Conservation (phyloP, 1,140 invertebrate genomes). For the Neomicropteryx cornuta region DNA sequence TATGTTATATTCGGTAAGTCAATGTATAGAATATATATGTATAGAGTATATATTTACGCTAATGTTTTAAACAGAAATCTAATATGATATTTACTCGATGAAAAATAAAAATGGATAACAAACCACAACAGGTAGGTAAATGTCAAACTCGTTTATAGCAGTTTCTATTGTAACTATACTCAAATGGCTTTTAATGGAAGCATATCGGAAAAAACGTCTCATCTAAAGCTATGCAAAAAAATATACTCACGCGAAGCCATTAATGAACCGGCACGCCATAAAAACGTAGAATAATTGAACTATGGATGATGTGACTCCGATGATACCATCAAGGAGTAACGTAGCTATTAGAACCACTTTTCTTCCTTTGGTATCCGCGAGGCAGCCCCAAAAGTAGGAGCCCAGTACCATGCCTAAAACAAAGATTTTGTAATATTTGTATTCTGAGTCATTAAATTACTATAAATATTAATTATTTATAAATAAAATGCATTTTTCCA, state of each 20-base stretch:
- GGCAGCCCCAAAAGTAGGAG: conserved; percentile 81
- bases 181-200: background rate
- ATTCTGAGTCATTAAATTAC: conserved; percentile 1
- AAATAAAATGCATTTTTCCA: background rate
- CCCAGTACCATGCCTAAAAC: conserved; percentile 72
- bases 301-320: conserved; percentile 62
- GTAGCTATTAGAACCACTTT: conserved; percentile 64
- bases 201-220: conserved; percentile 1
- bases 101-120: too few species aligned
- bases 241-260: conserved; percentile 72
- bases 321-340: conserved; percentile 63
- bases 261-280: conserved; percentile 65
- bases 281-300: conserved; percentile 67
- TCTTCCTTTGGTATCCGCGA: conserved; percentile 73
- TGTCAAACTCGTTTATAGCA: too few species aligned
- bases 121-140: too few species aligned
- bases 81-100: too few species aligned
- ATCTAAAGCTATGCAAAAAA: background rate
- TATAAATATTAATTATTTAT: background rate
- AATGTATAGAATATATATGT: too few species aligned
- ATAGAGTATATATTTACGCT: too few species aligned
- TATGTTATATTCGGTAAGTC: too few species aligned
- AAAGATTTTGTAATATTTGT: conserved; percentile 4
- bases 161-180: conserved; percentile 7
- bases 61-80: too few species aligned